These are phyloP conservation scores for Camponotus pennsylvanicus DNA, from an alignment of 1,140 invertebrate species.

Conservation along the genomic window DNA sequence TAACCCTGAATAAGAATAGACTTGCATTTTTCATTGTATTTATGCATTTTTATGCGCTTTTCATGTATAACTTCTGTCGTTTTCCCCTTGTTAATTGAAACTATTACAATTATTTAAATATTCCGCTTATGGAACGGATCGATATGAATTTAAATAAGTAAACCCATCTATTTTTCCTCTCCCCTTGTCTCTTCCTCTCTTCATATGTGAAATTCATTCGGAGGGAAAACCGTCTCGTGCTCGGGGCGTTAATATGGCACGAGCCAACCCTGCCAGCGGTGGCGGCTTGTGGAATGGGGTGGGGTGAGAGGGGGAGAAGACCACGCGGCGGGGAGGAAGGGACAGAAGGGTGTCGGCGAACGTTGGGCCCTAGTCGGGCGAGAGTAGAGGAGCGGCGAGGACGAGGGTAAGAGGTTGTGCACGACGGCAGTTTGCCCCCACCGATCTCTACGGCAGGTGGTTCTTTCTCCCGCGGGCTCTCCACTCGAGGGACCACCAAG, in stretches of 20 bases:
- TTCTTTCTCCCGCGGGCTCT: constrained; percentile 80
- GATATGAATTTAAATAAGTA: background rate
- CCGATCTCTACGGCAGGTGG: constrained; percentile 83
- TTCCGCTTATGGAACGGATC: background rate
- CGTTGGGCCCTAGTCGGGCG: constrained; percentile 38
- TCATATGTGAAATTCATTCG: background rate
- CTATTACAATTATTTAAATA: constrained; percentile 5
- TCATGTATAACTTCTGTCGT: background rate
- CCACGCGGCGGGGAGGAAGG: constrained; percentile 50
- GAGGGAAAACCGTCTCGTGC: background rate
- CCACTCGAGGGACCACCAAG: constrained; percentile 79
- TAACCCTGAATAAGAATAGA: background rate
- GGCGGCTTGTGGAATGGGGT: background rate
- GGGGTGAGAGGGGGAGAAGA: constrained; percentile 41
- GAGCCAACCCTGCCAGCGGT: constrained; percentile 55
- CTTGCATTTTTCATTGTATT: background rate
- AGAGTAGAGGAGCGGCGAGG: constrained; percentile 28
- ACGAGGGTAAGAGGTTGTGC: constrained; percentile 42
- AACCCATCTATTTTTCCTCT: background rate
- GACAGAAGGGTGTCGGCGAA: constrained; percentile 60
- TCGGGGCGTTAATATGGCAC: constrained; percentile 19
- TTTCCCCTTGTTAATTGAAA: background rate
- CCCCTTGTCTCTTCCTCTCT: background rate
- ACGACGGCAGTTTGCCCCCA: constrained; percentile 72
- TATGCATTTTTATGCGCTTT: too few species aligned